Base-by-base conservation (phyloP, 2,888 invertebrate species). In the Callinectes sapidus region DNA sequence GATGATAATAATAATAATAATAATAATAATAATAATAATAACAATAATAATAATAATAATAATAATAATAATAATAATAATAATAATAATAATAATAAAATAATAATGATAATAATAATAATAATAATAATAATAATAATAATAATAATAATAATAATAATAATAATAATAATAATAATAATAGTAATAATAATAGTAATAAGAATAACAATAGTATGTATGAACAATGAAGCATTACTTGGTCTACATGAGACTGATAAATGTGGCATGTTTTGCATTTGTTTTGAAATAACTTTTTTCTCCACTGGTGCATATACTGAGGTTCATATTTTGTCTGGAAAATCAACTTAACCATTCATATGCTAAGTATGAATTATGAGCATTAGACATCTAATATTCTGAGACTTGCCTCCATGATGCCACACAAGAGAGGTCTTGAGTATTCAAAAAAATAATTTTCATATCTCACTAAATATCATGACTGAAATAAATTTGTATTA, bases 341-440 rank as follows among this genome's bases (percentile, higher is more conserved):
- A 61, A 18, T 61, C 23, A 5, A 18, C 61, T 61, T 61, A 18
- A 61, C 23, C 23, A 61, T 23, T 23, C 23, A 61, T 18, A 61
- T 18, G 23, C 13, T 48, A 8, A 61, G 23, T 23, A 61, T 5
- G 13, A 61, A 61, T 5, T 61, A 18, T 88, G 5, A 55, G 28
- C 28, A 71, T n/a, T 71, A 71, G n/a, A 71, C 28, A 61, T 61
- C 61, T 71, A 28, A 28, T 2, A 13, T 71, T 71, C 5, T 23
- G 42, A 66, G 87, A 23, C 39, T 66, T 77, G 28, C 71, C 71
- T 42, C 87, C 6, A 13, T 48, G 71, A 28, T 16, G 32, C 77
- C 71, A 87, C 87, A 87, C 87, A 71, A 87, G 87, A 91, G 91
- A 91, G 91, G 91, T 91, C 71, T 39, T 91, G 87, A 91, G 42